Evolutionary conservation across 2,888 invertebrate genomes (phyloP), one percentile per base, ranked within the genome.

Genomic region (Pseudococcus jackbeardsleyi): DNA sequence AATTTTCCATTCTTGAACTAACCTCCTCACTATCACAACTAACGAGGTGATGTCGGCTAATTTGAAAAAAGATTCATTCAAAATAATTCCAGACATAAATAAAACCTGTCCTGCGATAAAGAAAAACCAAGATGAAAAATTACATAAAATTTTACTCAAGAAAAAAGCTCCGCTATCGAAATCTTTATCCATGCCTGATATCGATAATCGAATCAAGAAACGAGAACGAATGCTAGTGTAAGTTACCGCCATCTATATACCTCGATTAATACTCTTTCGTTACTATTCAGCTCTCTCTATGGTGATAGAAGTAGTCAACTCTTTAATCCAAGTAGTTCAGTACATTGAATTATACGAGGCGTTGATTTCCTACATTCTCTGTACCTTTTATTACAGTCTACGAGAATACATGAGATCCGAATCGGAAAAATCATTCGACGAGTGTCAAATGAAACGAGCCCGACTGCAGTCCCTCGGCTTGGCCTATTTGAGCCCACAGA

Each of bases 101-200:
- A 89, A 84, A 26, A 59, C 68, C 11, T 33, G 68, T 7, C 48
- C 50, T 12, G 12, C 68, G 39, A 50, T 85, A 15, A 77, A 50
- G 54, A 85, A 72, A 42, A 64, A 85, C 17, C 90, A 88, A 72
- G 89, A 89, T 26, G 89, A 89, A 82, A 90, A 90, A 90, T 90
- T 94, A 6, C 93, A 93, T 88, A 93, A 92, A 85, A 91, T 94
- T 50, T 90, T 94, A 46, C 91, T 94, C 0, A 93, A 93, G 0
- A 91, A 92, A 82, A 94, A 93, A 90, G 93, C 94, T 11, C 94
- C 95, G 0, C 91, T 96, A 82, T 95, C 96, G 91, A 96, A 96
- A 91, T 96, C 96, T 0, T 92, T 94, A 19, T 96, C 96, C 0
- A 95, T 97, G 94, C 96, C 97, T 0, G 96, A 97, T 90, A 96